Percentiles rank a stretch among this genome's conserved stretches.
phyloP scores from a whole-genome alignment of 2,888 invertebrate species.

The Dryobota labecula region DNA sequence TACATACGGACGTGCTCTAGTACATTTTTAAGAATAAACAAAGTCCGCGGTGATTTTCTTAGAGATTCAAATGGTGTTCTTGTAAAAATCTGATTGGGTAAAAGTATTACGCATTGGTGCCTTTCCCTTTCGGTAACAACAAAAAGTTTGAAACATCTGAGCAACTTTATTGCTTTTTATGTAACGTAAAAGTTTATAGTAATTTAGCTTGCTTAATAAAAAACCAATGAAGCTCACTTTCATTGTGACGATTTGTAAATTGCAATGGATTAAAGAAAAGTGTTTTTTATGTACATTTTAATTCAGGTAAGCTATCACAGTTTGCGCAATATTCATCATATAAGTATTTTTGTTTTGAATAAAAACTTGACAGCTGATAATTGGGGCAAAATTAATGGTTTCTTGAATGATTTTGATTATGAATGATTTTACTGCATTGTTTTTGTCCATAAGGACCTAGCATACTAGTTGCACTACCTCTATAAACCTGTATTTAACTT shows the following conservation, averaged over 20 bases:
- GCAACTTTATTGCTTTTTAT: conserved; percentile 37
- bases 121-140: conserved; percentile 56
- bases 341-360: background rate
- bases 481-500: too few relatives aligned
- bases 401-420: too few relatives aligned
- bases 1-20: background rate
- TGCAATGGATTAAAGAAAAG: too few relatives aligned
- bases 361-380: background rate
- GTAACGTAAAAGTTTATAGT: conserved; percentile 30
- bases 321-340: background rate
- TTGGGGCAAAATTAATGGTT: too few relatives aligned
- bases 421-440: background rate
- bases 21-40: background rate
- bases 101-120: conserved; percentile 32
- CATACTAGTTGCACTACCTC: background rate
- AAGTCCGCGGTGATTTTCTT: background rate
- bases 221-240: conserved; percentile 7
- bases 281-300: background rate
- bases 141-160: conserved; percentile 40
- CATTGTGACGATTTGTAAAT: background rate
- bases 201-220: conserved; percentile 30
- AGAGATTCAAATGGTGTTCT: conserved; percentile 4
- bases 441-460: background rate
- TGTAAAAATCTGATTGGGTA: conserved; percentile 30
- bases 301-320: background rate